Evolutionary conservation across 2,888 invertebrate species (phyloP), one percentile per base, ranked within the genome.

Genomic region (Diaperis boleti): DNA sequence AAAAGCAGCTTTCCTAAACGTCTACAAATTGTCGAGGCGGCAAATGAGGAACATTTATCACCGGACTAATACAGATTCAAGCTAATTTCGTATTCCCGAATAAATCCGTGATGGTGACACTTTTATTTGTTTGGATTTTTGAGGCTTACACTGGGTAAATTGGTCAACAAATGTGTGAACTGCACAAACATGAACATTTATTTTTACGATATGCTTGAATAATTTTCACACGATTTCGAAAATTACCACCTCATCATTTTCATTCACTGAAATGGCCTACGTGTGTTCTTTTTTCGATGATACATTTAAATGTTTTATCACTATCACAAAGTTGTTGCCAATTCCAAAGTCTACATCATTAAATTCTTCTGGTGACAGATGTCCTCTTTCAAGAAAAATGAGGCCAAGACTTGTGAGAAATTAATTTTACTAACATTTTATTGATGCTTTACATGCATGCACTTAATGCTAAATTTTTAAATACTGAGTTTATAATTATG

Each of bases 1-100:
- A 78, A 79, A 78, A 77, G 76, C 73, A 73, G 76, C 78, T 79
- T 77, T 79, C 78, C 78, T 80, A 80, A 80, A 80, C 78, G 80
- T 81, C 80, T 81, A 82, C 82, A 82, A 82, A 82, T 81, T 80
- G 81, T 80, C 80, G 81, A 78, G 78, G 76, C 81, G 77, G 81
- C 79, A 81, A 81, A 81, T 81, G 81, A 81, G 79, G 60, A 64
- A 67, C 80, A 80, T 81, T 80, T 77, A 79, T 81, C 80, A 81
- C 73, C 72, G 70, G 71, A 68, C 77, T 79, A 79, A 79, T 79
- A 80, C 79, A 76, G 68, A 69, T 73, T 71, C 67, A 68, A 76
- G 77, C 74, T 79, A 78, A 79, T 79, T 79, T 78, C 70, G 77
- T 69, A 69, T 70, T 70, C 72, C 70, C 67, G 74, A 74, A 78